A percentile compares a stretch with the other conserved stretches of the same genome.
Conservation (phyloP, 2,797 vertebrate genomes). For the Calcarius lapponicus region DNA sequence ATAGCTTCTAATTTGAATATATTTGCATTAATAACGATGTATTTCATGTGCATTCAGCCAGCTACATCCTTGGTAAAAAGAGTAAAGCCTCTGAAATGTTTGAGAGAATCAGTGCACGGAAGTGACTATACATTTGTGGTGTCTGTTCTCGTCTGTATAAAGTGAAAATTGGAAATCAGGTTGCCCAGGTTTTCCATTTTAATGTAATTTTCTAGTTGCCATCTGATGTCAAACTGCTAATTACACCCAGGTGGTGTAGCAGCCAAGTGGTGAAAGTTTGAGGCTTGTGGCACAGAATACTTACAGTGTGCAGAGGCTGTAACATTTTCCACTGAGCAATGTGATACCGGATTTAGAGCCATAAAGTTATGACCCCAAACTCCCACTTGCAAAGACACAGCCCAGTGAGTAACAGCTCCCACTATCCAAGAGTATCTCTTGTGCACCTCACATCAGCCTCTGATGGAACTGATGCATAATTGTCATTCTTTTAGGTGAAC, state of each 20-base stretch:
- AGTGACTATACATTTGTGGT: background rate
- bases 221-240: background rate
- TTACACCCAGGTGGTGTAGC: background rate
- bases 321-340: background rate
- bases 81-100: background rate
- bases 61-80: background rate
- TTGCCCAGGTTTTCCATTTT: background rate
- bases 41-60: background rate
- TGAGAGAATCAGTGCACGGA: background rate
- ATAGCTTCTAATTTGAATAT: background rate
- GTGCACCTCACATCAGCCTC: background rate
- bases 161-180: background rate
- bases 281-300: background rate
- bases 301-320: background rate
- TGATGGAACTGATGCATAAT: background rate
- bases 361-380: background rate
- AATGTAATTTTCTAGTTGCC: background rate
- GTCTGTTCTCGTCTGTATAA: background rate
- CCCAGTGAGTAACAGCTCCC: background rate
- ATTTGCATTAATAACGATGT: background rate
- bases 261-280: background rate
- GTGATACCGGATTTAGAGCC: background rate
- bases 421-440: background rate
- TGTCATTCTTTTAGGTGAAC: background rate
- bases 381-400: background rate